Evolutionary conservation across 2,113 vertebrate species (phyloP).

Genomic region (Tinamus guttatus): DNA sequence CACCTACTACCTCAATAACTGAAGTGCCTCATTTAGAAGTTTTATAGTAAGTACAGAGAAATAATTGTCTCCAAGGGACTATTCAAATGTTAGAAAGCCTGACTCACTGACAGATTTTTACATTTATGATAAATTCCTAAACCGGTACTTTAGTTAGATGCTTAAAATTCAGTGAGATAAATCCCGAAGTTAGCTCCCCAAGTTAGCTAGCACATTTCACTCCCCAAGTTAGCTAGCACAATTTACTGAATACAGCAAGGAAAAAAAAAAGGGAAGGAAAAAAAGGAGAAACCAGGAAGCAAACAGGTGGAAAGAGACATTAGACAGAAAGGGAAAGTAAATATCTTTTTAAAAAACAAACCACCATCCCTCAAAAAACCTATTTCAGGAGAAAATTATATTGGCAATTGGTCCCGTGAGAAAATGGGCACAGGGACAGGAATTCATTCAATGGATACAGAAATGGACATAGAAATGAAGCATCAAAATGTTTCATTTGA

Average conservation of each 20-base stretch:
- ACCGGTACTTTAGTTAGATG: neutral
- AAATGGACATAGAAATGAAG: neutral
- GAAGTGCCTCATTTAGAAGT: neutral
- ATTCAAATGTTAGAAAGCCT: neutral
- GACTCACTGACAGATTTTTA: neutral
- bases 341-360: neutral
- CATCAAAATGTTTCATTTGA: neutral
- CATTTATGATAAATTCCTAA: neutral
- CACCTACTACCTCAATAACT: neutral
- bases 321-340: neutral
- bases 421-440: neutral
- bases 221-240: neutral
- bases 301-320: neutral
- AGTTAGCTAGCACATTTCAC: neutral
- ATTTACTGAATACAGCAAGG: neutral
- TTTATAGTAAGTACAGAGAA: neutral
- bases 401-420: neutral
- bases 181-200: neutral
- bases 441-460: neutral
- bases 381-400: neutral
- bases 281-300: neutral
- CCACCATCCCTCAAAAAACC: neutral
- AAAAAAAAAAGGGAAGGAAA: neutral
- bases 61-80: neutral
- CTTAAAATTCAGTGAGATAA: slow-evolving; percentile 1